These are phyloP conservation scores for Aurelia sp. DNA, from an alignment of 30 jellyfish, hydroid and myxozoan genomes.

Conservation along the genomic window DNA sequence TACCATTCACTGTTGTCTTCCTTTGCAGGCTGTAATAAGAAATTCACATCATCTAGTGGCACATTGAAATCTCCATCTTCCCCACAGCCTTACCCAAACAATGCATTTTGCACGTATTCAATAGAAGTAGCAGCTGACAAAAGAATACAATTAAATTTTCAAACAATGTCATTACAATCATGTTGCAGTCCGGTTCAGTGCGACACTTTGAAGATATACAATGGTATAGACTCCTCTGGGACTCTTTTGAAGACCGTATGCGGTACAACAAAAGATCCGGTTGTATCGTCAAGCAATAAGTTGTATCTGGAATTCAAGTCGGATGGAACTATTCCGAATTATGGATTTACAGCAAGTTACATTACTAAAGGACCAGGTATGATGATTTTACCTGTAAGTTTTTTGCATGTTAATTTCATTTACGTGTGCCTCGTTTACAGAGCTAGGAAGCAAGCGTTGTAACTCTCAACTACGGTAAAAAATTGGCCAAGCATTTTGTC, in stretches of 20 bases:
- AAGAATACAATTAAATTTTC: constrained; percentile 5
- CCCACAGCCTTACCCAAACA: constrained; percentile 57
- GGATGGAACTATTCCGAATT: constrained; percentile 18
- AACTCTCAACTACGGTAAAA: no score
- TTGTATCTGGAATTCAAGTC: constrained; percentile 12
- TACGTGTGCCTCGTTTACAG: no score
- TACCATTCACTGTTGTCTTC: neutral
- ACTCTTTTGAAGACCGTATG: constrained; percentile 6
- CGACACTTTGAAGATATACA: constrained; percentile 4
- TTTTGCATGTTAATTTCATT: no score
- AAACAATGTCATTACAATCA: constrained; percentile 12
- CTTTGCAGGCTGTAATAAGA: constrained; percentile 69
- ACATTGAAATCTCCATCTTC: constrained; percentile 53
- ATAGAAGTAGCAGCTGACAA: constrained; percentile 7
- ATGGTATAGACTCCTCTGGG: constrained; percentile 8
- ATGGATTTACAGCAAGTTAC: constrained; percentile 36
- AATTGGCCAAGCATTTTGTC: no score
- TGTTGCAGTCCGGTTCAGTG: neutral
- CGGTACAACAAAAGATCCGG: neutral
- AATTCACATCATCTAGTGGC: constrained; percentile 52
- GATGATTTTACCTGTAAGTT: neutral
- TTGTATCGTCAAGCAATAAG: constrained; percentile 12
- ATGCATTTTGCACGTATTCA: constrained; percentile 40
- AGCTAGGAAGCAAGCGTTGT: no score
- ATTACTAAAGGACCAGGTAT: constrained; percentile 14